Evolutionary conservation across 2,888 invertebrate species (phyloP).

Genomic region (Hirtodrosophila histrioides): DNA sequence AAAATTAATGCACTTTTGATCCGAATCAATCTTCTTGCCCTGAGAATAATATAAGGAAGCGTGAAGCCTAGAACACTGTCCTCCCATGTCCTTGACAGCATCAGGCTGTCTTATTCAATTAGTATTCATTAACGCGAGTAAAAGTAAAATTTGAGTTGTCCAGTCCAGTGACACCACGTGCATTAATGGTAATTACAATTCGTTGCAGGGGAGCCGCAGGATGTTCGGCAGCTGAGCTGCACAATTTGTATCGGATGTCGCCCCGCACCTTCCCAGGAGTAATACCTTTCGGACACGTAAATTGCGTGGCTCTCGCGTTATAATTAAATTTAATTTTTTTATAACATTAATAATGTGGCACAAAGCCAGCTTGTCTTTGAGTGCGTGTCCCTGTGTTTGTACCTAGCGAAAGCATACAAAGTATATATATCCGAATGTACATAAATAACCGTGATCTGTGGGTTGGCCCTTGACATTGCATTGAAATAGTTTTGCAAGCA

Average conservation of each 20-base stretch:
- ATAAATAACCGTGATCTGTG: no score
- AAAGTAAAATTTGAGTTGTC: slow-evolving; percentile 51
- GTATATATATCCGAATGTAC: no score
- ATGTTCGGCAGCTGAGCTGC: slow-evolving; percentile 33
- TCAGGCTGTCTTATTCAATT: slow-evolving; percentile 55
- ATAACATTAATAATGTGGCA: slow-evolving; percentile 36
- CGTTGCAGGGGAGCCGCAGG: slow-evolving; percentile 22
- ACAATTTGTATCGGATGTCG: slow-evolving; percentile 42
- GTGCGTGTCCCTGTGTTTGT: not conserved
- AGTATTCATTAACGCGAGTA: slow-evolving; percentile 51
- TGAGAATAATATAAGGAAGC: no score
- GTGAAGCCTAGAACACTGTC: not conserved
- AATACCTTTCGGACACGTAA: slow-evolving; percentile 56
- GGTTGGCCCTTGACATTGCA: no score
- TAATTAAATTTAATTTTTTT: slow-evolving; percentile 61
- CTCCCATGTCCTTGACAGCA: slow-evolving; percentile 1
- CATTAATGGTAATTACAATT: slow-evolving; percentile 63
- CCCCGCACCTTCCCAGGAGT: slow-evolving; percentile 16
- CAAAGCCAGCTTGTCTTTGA: slow-evolving; percentile 12
- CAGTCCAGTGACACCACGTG: slow-evolving; percentile 31
- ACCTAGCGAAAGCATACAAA: no score
- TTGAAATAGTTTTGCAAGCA: no score
- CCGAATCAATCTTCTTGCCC: no score
- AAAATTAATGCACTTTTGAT: no score
- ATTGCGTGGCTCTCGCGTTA: slow-evolving; percentile 43